Base-by-base conservation (phyloP, 1,140 invertebrate genomes). In the Saccostrea echinata region DNA sequence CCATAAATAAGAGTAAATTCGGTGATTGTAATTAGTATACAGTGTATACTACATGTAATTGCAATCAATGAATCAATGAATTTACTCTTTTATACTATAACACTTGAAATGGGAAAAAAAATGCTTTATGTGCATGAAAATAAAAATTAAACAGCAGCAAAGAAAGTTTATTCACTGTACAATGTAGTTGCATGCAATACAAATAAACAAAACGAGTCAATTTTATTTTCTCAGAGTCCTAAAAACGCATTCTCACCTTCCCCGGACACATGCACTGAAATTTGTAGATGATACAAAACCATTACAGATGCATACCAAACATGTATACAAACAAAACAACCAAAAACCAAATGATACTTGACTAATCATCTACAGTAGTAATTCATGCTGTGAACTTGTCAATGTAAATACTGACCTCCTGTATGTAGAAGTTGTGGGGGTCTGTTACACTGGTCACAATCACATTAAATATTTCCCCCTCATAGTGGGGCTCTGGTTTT, bases 361-460 rank as follows among this genome's bases (percentile, higher is more conserved):
- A 16, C 0, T 57, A 13, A 57, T 18, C 55, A 57, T 21, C 13
- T 21, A 57, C 55, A 3, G 21, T 24, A 16, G 43, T 53, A 43
- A 51, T 16, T 81, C 86, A n/a, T 53, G 80, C 90, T 89, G 30
- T 43, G 53, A 13, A 83, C 43, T 16, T 12, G 24, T 81, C 43
- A 16, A 12, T n/a, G n/a, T 57, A 61, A 85, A 24, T 33, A 35
- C 55, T 61, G 33, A 90, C 84, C 52, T 90, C 88, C 82, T 89
- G 88, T 24, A 87, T 86, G 85, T 89, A 91, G 55, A 90, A 90
- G 30, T 64, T 53, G 21, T 86, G 51, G n/a, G 89, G 91, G 43
- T 85, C 84, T 52, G 51, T 61, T 43, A 55, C 76, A 88, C 84
- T 86, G 68, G 87, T 87, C 21, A 91, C 87, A n/a, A 86, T 64